Evolutionary conservation across 2,113 vertebrate species (phyloP).

Genomic region (Actenoides hombroni): DNA sequence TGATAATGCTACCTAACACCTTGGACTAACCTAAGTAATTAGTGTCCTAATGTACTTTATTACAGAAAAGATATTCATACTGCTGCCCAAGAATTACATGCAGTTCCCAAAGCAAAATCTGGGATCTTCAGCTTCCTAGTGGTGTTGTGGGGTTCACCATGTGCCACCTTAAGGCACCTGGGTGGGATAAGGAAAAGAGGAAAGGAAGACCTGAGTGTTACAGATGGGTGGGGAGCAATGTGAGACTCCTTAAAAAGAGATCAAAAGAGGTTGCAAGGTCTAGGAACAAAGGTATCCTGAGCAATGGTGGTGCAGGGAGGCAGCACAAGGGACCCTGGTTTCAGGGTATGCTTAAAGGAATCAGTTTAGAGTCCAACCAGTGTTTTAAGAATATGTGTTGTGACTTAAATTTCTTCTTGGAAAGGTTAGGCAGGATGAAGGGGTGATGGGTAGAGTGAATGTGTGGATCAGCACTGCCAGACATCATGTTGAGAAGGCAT

Average conservation of each 20-base stretch:
- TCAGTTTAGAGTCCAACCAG: background rate
- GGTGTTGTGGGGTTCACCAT: background rate
- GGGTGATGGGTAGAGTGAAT: background rate
- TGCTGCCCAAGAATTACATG: background rate
- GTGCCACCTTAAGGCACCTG: background rate
- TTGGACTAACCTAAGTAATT: background rate
- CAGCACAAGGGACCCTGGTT: background rate
- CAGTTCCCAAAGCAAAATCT: background rate
- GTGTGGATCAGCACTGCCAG: accelerated
- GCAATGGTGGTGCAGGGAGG: background rate
- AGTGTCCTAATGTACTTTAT: background rate
- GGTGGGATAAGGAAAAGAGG: background rate
- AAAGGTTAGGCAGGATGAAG: background rate
- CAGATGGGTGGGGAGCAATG: background rate
- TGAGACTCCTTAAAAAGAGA: background rate
- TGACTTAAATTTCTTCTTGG: background rate
- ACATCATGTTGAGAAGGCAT: background rate
- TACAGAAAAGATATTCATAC: background rate
- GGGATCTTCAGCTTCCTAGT: background rate
- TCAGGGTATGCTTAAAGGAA: background rate
- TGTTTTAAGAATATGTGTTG: background rate
- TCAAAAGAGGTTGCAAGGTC: background rate
- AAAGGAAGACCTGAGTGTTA: background rate
- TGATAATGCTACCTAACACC: background rate
- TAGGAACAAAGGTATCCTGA: background rate